phyloP scores from a whole-genome alignment of 2,113 vertebrate genomes.

The Phalacrocorax pelagicus region DNA sequence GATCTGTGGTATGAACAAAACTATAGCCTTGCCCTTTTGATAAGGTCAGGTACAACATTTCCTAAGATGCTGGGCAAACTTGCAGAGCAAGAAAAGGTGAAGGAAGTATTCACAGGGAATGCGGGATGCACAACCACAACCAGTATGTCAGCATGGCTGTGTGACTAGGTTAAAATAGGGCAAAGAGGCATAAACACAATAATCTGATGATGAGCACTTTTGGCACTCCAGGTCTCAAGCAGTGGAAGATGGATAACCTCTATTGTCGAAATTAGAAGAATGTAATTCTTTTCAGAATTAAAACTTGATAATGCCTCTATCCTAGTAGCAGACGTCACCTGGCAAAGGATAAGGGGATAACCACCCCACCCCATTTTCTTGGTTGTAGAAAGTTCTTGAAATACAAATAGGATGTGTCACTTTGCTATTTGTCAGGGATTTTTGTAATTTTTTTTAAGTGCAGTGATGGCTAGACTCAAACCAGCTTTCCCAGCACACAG shows the following conservation, averaged over 20 bases:
- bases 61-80: not conserved
- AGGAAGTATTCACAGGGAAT: not conserved
- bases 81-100: not conserved
- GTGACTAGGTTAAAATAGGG: not conserved
- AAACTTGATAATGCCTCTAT: not conserved
- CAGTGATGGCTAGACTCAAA: not conserved
- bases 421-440: not conserved
- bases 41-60: constrained; percentile 21
- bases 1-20: not conserved
- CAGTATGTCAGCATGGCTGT: not conserved
- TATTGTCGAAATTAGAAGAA: not conserved
- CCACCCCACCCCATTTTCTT: not conserved
- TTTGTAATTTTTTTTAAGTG: not conserved
- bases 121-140: not conserved
- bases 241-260: not conserved
- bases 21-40: not conserved
- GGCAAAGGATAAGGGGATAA: not conserved
- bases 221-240: not conserved
- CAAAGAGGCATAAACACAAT: not conserved
- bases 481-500: not conserved
- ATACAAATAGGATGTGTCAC: not conserved
- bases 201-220: not conserved
- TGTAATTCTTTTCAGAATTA: not conserved
- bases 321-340: not conserved
- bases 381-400: not conserved